A percentile compares a stretch with the other conserved stretches of the same genome.
These are phyloP conservation scores for Macrosiphum euphorbiae DNA, from an alignment of 2,888 invertebrate genomes.

Conservation along the genomic window DNA sequence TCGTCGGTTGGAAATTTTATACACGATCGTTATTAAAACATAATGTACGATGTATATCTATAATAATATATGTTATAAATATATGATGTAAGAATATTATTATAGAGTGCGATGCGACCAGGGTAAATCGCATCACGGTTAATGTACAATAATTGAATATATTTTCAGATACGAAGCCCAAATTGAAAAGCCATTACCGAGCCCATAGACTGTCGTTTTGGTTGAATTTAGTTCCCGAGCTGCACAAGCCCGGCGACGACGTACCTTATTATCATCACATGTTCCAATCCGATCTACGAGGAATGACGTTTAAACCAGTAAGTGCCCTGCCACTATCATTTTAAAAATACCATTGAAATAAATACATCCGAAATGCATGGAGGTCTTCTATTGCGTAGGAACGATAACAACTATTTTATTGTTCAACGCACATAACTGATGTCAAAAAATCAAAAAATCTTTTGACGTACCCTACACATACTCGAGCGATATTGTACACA, in stretches of 20 bases:
- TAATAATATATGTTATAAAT: too few relatives aligned
- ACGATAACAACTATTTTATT: neutral
- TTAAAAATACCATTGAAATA: neutral
- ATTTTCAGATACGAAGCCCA: constrained; percentile 86
- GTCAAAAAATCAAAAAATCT: neutral
- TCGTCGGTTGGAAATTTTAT: neutral
- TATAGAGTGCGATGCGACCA: neutral
- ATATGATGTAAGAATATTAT: neutral
- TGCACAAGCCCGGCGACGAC: constrained; percentile 89
- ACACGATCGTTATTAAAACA: too few relatives aligned
- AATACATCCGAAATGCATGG: neutral
- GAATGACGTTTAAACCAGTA: constrained; percentile 67
- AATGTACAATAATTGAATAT: neutral
- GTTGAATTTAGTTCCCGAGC: constrained; percentile 93
- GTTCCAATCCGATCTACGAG: constrained; percentile 70
- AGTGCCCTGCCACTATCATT: neutral
- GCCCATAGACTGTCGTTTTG: constrained; percentile 95
- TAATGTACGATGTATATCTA: too few relatives aligned
- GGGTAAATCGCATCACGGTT: neutral
- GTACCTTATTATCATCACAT: constrained; percentile 74
- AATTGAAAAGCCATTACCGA: constrained; percentile 92
- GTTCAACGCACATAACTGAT: neutral
- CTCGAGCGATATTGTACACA: too few relatives aligned
- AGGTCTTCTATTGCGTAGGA: neutral
- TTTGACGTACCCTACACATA: neutral